A percentile compares a stretch with the other conserved stretches of the same genome.
Conservation (phyloP, 2,113 vertebrate genomes). For the Rattus rattus region DNA sequence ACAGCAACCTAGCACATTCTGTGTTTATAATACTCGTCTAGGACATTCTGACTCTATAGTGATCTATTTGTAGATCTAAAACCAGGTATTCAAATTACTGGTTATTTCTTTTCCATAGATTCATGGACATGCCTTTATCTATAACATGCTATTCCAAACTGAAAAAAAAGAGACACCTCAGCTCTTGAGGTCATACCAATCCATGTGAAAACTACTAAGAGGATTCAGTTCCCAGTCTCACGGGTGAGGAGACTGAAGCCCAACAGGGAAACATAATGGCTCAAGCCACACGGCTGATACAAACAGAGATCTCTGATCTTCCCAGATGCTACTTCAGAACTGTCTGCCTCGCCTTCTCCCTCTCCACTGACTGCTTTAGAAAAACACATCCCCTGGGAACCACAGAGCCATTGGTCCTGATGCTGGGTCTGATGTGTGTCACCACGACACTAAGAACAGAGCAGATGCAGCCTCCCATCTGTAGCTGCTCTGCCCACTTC, state of each 20-base stretch:
- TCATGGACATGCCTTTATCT: background rate
- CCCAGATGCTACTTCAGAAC: background rate
- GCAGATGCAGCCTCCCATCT: background rate
- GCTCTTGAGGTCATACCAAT: background rate
- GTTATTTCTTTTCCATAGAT: background rate
- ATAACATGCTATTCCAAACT: background rate
- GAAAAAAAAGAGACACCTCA: background rate
- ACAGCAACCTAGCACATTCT: background rate
- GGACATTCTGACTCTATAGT: background rate
- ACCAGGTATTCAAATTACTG: background rate
- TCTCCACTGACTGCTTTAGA: background rate
- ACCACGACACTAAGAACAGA: background rate
- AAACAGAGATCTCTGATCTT: background rate
- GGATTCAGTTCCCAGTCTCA: background rate
- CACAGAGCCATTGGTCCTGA: background rate
- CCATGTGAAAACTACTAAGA: background rate
- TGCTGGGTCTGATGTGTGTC: background rate
- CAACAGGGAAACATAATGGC: background rate
- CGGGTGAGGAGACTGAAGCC: background rate
- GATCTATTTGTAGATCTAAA: background rate
- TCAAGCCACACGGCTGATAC: background rate
- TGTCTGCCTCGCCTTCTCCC: rapidly evolving
- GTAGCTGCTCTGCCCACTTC: background rate
- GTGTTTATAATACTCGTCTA: too few relatives aligned
- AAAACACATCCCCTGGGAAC: background rate